phyloP scores from a whole-genome alignment of 2,113 vertebrate genomes.

The Dasyurus viverrinus region DNA sequence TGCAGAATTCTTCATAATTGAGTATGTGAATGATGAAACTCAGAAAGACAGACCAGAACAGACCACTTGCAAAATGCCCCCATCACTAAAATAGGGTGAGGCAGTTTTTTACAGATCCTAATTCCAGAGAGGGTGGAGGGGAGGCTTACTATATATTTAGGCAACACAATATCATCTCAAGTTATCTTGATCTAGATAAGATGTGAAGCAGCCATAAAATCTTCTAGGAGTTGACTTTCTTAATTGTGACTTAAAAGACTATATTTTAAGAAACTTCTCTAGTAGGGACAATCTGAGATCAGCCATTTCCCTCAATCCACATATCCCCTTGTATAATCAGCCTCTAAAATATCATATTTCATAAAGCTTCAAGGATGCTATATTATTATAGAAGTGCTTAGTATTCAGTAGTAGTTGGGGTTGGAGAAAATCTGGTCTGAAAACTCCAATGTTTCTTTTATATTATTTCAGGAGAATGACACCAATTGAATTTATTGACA shows the following conservation, averaged over 20 bases:
- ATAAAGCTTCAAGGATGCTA: background rate
- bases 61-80: background rate
- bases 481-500: background rate
- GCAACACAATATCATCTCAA: background rate
- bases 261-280: background rate
- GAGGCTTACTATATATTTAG: background rate
- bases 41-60: constrained; percentile 15
- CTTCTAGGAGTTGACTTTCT: background rate
- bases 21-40: constrained; percentile 4
- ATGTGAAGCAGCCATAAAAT: background rate
- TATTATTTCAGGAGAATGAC: background rate
- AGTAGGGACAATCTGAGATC: constrained; percentile 18
- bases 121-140: background rate
- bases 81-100: background rate
- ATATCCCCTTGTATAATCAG: background rate
- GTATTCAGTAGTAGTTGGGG: background rate
- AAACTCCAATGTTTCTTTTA: background rate
- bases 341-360: background rate
- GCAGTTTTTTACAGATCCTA: constrained; percentile 3
- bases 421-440: constrained; percentile 7
- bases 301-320: constrained; percentile 32
- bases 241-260: constrained; percentile 25
- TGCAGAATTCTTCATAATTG: background rate
- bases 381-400: background rate
- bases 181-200: constrained; percentile 24